Conservation (phyloP, 2,113 vertebrate species). For the Melanerpes formicivorus region DNA sequence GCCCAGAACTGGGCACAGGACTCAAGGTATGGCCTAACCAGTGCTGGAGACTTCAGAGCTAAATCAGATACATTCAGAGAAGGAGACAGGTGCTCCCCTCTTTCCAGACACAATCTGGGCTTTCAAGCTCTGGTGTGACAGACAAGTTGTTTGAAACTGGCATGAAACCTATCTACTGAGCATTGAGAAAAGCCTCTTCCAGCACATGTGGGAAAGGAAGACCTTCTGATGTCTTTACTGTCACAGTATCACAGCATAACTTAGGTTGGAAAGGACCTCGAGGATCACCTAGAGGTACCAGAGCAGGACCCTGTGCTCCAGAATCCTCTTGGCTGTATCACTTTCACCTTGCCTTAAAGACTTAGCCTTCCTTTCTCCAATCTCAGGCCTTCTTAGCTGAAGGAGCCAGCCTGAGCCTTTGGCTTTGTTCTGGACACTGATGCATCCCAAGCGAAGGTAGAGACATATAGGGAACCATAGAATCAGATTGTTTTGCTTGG, state of each 20-base stretch:
- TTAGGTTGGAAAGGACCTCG: no score
- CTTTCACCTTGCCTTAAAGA: background rate
- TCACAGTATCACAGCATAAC: no score
- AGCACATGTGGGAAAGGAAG: background rate
- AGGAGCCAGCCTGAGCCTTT: background rate
- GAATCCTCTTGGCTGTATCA: background rate
- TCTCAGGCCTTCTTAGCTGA: background rate
- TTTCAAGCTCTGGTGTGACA: background rate
- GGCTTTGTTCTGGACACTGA: background rate
- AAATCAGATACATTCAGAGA: background rate
- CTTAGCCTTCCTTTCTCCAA: background rate
- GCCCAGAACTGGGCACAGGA: no score
- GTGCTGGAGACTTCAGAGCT: background rate
- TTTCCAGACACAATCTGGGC: background rate
- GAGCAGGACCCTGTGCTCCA: background rate
- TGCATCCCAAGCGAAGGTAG: background rate
- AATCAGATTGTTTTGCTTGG: no score
- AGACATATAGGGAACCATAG: background rate
- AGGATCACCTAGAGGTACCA: background rate
- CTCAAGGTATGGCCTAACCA: no score
- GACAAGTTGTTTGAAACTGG: background rate
- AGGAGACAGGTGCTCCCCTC: background rate
- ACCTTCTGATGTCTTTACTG: background rate
- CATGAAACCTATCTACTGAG: background rate
- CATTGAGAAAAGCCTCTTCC: background rate